Conservation (phyloP, 2,113 vertebrate species). For the Sapajus apella region DNA sequence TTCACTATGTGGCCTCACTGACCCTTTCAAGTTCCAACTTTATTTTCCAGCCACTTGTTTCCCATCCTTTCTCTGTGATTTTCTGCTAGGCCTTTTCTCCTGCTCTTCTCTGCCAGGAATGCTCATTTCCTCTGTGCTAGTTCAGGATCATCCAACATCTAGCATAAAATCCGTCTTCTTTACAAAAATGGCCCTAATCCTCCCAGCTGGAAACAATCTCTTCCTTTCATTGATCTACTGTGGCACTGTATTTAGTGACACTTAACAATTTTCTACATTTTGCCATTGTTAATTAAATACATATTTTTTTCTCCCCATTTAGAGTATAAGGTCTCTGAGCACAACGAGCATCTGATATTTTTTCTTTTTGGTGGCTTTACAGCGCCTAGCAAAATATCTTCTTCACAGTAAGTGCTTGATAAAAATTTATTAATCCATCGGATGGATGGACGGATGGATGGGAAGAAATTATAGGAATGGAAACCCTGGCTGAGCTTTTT, state of each 20-base stretch:
- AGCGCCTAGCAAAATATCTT: constrained; percentile 25
- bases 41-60: background rate
- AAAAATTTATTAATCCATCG: background rate
- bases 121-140: background rate
- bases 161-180: background rate
- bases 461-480: background rate
- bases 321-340: background rate
- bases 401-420: background rate
- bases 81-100: background rate
- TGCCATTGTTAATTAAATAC: background rate
- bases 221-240: background rate
- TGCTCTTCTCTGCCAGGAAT: background rate
- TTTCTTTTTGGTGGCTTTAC: background rate
- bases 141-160: background rate
- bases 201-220: background rate
- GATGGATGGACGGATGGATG: background rate
- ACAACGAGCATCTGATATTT: background rate
- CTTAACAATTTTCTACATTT: background rate
- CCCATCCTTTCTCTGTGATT: background rate
- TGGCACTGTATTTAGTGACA: background rate
- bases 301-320: background rate
- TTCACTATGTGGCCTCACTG: background rate
- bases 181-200: background rate
- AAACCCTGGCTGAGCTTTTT: background rate
- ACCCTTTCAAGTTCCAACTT: background rate